Conservation (phyloP, 2,888 invertebrate genomes). For the Bursaphelenchus okinawaensis region DNA sequence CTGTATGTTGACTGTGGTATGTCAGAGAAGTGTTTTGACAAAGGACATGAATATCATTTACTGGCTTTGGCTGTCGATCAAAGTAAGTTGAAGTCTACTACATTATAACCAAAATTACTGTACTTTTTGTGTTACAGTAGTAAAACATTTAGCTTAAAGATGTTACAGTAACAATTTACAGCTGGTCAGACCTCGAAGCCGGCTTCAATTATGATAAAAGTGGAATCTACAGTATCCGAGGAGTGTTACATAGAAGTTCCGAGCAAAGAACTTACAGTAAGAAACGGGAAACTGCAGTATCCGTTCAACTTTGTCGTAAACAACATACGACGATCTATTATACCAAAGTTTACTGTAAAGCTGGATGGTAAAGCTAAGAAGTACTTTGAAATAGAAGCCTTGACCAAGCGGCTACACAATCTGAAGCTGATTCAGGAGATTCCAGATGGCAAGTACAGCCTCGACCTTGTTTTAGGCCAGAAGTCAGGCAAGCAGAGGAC, state of each 20-base stretch:
- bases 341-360: neutral
- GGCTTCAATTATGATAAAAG: neutral
- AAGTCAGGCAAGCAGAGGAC: neutral
- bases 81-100: neutral
- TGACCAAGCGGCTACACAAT: neutral
- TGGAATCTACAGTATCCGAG: neutral
- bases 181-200: neutral
- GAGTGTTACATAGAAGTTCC: neutral
- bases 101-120: neutral
- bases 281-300: neutral
- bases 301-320: neutral
- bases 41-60: neutral
- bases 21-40: slow-evolving; percentile 2
- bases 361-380: neutral
- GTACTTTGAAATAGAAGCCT: neutral
- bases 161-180: neutral
- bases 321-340: neutral
- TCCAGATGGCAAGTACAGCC: neutral
- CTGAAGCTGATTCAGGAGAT: neutral
- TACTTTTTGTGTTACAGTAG: neutral
- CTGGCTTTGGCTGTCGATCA: slow-evolving; percentile 10
- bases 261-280: neutral
- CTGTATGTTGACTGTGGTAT: neutral
- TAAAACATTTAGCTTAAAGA: neutral
- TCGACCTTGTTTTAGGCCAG: neutral